Conservation (phyloP, 2,888 invertebrate species). For the Euplagia quadripunctaria region DNA sequence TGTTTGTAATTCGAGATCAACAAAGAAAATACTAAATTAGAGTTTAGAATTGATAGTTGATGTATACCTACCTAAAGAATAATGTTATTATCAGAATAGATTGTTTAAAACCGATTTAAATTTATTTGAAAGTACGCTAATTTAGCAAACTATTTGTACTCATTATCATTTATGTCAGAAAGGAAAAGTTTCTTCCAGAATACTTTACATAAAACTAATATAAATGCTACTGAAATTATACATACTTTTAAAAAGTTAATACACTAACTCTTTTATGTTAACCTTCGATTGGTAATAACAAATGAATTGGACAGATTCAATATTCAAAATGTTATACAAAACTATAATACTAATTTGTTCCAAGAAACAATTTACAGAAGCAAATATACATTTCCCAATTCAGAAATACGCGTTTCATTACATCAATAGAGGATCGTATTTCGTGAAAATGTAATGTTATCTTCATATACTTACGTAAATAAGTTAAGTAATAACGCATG, state of each 20-base stretch:
- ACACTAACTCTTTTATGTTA: neutral
- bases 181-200: neutral
- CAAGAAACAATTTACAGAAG: neutral
- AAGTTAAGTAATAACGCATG: neutral
- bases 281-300: neutral
- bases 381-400: neutral
- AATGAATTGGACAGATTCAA: neutral
- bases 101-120: neutral
- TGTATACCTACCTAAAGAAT: neutral
- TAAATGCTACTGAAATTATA: neutral
- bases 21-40: conserved; percentile 3
- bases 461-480: neutral
- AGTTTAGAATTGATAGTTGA: neutral
- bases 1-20: conserved; percentile 8
- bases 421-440: neutral
- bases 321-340: neutral
- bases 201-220: neutral
- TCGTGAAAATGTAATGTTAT: neutral
- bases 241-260: neutral
- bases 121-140: neutral
- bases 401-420: neutral
- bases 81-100: neutral
- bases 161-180: neutral
- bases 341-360: neutral
- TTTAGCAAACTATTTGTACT: conserved; percentile 5